phyloP scores from a whole-genome alignment of 2,797 vertebrate genomes.

The Clarias laeviceps region DNA sequence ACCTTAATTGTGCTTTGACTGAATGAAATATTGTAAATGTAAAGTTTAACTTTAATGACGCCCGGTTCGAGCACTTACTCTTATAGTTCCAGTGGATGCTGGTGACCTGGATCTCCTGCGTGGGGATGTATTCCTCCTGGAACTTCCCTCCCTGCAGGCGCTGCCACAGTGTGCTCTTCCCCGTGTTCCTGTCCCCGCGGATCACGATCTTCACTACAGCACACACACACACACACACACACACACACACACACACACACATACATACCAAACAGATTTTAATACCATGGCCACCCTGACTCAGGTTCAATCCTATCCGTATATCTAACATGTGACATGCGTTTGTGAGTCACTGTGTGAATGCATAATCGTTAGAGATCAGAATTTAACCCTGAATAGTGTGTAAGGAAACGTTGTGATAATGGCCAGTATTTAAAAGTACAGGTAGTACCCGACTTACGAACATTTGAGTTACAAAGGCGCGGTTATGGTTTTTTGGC shows the following conservation, averaged over 20 bases:
- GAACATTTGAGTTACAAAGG: too few relatives aligned
- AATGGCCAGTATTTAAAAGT: neutral
- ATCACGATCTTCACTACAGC: constrained; percentile 95
- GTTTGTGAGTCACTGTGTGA: neutral
- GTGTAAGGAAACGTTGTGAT: neutral
- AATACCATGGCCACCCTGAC: neutral
- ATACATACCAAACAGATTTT: constrained; percentile 13
- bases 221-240: constrained; percentile 27
- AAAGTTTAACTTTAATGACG: neutral
- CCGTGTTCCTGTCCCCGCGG: constrained; percentile 94
- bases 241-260: constrained; percentile 16
- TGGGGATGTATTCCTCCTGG: constrained; percentile 94
- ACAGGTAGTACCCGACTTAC: too few relatives aligned
- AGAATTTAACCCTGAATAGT: neutral
- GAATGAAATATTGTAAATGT: too few relatives aligned
- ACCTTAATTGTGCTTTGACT: too few relatives aligned
- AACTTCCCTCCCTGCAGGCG: constrained; percentile 94
- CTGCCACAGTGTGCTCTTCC: constrained; percentile 95
- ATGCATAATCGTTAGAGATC: neutral
- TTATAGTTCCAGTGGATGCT: constrained; percentile 99
- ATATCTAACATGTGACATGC: neutral
- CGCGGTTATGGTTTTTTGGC: too few relatives aligned
- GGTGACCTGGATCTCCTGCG: constrained; percentile 97
- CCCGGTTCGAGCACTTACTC: constrained; percentile 70
- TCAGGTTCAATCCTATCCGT: too few relatives aligned